Evolutionary conservation across 2,797 vertebrate genomes (phyloP).

Genomic region (Coregonus sp.): DNA sequence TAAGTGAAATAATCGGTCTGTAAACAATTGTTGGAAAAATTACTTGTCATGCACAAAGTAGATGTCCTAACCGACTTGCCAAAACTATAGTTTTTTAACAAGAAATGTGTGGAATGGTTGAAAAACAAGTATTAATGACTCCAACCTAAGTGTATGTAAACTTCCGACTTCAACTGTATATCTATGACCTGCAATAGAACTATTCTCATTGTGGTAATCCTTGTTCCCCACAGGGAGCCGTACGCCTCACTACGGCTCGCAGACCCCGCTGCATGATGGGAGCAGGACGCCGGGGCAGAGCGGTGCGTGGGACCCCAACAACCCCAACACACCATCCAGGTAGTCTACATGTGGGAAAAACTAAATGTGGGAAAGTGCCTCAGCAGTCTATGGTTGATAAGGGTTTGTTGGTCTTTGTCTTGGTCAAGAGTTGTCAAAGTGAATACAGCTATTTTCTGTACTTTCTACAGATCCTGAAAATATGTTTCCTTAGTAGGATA

Average conservation of each 20-base stretch:
- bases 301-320: slow-evolving; percentile 95
- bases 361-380: not conserved
- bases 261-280: slow-evolving; percentile 92
- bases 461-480: not conserved
- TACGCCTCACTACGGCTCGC: slow-evolving; percentile 92
- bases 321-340: slow-evolving; percentile 94
- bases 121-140: too few species aligned
- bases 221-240: slow-evolving; percentile 77
- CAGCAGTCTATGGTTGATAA: not conserved
- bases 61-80: too few species aligned
- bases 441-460: not conserved
- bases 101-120: too few species aligned
- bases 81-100: too few species aligned
- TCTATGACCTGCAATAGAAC: too few species aligned
- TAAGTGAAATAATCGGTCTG: too few species aligned
- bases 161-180: not conserved
- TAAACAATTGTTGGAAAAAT: too few species aligned
- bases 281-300: slow-evolving; percentile 94
- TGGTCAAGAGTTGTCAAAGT: not conserved
- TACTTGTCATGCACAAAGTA: too few species aligned
- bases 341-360: slow-evolving; percentile 36
- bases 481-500: too few species aligned
- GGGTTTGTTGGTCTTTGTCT: not conserved
- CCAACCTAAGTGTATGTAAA: too few species aligned
- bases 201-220: not conserved